A percentile compares a stretch with the other conserved stretches of the same genome.
These are phyloP conservation scores for Agriopis aurantiaria DNA, from an alignment of 2,888 invertebrate genomes.

Conservation along the genomic window DNA sequence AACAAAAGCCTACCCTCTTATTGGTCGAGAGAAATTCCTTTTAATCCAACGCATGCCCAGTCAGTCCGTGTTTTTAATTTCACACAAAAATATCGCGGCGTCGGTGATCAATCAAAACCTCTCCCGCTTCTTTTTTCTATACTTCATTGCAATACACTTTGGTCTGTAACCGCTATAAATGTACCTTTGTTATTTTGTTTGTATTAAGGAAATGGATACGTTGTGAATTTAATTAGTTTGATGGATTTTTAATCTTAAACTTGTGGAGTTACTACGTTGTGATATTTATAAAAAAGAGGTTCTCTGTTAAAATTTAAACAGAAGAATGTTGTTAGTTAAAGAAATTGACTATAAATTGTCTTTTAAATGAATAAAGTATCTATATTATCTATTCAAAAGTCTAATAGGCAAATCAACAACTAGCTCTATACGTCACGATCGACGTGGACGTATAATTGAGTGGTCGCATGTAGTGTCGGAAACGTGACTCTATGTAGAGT, in stretches of 20 bases:
- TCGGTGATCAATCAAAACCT: slow-evolving; percentile 86
- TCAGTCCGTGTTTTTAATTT: slow-evolving; percentile 84
- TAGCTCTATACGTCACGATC: slow-evolving; percentile 51
- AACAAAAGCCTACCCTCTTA: slow-evolving; percentile 72
- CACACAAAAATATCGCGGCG: slow-evolving; percentile 80
- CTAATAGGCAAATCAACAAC: slow-evolving; percentile 43
- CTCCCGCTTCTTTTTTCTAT: slow-evolving; percentile 76
- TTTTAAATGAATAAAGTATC: neutral
- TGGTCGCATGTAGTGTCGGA: slow-evolving; percentile 54
- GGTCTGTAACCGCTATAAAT: slow-evolving; percentile 81
- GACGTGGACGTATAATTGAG: slow-evolving; percentile 55
- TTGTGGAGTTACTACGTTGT: slow-evolving; percentile 15
- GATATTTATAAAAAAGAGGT: slow-evolving; percentile 4
- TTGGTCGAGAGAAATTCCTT: slow-evolving; percentile 78
- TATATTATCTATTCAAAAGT: no score
- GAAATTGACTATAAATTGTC: neutral
- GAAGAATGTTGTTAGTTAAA: no score
- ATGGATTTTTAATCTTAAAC: slow-evolving; percentile 67
- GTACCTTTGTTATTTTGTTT: slow-evolving; percentile 79
- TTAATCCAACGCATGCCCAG: slow-evolving; percentile 82
- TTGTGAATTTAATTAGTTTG: slow-evolving; percentile 79
- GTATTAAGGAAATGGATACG: slow-evolving; percentile 79
- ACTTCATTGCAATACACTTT: slow-evolving; percentile 83
- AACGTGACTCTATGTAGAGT: slow-evolving; percentile 42
- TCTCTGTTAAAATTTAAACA: neutral